phyloP scores from a whole-genome alignment of 2,888 invertebrate species.

The Synanthedon formicaeformis region DNA sequence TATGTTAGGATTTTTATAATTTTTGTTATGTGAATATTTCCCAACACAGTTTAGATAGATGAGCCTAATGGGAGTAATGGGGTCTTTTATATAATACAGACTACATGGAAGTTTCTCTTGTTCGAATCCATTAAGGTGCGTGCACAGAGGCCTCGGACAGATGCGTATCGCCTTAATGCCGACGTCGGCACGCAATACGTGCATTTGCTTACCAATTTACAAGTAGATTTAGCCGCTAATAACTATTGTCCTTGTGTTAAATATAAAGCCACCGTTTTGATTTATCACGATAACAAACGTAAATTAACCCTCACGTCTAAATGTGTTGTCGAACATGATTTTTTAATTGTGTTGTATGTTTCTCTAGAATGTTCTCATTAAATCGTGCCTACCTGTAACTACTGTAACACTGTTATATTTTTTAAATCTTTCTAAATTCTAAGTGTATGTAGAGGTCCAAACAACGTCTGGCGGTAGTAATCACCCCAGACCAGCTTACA shows the following conservation, averaged over 20 bases:
- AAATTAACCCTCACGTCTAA: not conserved
- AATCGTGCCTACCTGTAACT: no score
- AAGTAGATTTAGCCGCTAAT: slow-evolving; percentile 9
- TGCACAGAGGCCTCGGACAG: slow-evolving; percentile 16
- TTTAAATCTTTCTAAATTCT: no score
- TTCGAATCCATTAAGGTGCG: slow-evolving; percentile 54
- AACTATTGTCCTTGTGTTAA: slow-evolving; percentile 14
- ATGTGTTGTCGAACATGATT: not conserved
- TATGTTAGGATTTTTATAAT: not conserved
- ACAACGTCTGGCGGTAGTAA: no score
- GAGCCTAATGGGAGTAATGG: no score
- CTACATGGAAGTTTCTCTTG: slow-evolving; percentile 31
- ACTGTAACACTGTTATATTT: slow-evolving; percentile 61
- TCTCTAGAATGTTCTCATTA: no score
- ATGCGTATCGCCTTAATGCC: slow-evolving; percentile 27
- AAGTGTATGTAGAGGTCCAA: no score
- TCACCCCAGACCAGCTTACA: no score
- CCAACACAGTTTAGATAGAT: no score
- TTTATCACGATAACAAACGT: not conserved
- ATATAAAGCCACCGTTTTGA: not conserved
- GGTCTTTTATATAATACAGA: not conserved
- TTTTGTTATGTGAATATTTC: no score
- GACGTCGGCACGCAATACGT: slow-evolving; percentile 31
- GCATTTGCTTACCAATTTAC: slow-evolving; percentile 34
- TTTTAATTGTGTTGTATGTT: not conserved